A percentile compares a stretch with the other conserved stretches of the same genome.
Evolutionary conservation across 1,140 invertebrate genomes (phyloP).

Genomic region (Drosophila mayri): DNA sequence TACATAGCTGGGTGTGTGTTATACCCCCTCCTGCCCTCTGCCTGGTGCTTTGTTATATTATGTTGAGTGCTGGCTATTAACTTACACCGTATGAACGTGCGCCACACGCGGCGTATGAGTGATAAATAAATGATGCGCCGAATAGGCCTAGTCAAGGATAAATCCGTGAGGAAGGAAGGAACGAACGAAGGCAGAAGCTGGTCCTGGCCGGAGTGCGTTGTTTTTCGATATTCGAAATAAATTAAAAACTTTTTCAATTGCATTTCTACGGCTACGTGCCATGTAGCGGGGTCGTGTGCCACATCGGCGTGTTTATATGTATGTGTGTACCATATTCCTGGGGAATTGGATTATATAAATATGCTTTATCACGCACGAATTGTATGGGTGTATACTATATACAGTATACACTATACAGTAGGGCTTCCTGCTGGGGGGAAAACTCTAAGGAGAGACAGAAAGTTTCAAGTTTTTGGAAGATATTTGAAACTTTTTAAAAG

Average conservation of each 20-base stretch:
- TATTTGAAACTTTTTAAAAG: neutral
- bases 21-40: neutral
- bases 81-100: conserved; percentile 66
- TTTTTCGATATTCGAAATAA: conserved; percentile 69
- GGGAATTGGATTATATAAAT: conserved; percentile 35
- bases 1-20: neutral
- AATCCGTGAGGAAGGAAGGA: neutral
- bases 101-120: conserved; percentile 61
- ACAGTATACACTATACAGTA: neutral
- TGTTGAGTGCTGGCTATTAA: conserved; percentile 72
- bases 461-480: neutral
- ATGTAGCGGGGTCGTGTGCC: conserved; percentile 5
- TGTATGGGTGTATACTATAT: neutral
- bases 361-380: conserved; percentile 17
- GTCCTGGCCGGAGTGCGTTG: conserved; percentile 4
- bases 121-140: conserved; percentile 66
- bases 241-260: conserved; percentile 77
- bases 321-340: neutral
- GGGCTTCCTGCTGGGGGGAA: neutral
- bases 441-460: neutral
- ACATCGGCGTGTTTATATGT: neutral
- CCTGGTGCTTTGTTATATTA: conserved; percentile 63
- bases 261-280: conserved; percentile 55
- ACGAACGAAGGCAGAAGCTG: neutral
- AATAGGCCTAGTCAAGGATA: conserved; percentile 34